A percentile compares a stretch with the other conserved stretches of the same genome.
Conservation (phyloP, 2,888 invertebrate species). For the Nemapogon koenigi region DNA sequence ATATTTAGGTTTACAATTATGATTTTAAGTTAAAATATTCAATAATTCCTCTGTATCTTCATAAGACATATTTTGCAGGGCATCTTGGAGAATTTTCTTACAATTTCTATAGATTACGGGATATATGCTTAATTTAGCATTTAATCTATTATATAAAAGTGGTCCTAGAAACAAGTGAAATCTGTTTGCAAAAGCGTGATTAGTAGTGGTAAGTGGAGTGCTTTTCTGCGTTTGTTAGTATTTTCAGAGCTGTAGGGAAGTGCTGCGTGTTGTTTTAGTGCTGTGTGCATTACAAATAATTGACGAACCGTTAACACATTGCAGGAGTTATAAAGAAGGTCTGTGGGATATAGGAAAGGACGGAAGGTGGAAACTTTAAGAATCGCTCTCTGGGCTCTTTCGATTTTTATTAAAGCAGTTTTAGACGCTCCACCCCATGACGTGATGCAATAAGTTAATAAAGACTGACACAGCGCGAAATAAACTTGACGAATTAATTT, state of each 20-base stretch:
- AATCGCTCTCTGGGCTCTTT: conserved; percentile 12
- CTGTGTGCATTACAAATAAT: neutral
- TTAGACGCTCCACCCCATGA: conserved; percentile 16
- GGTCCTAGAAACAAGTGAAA: neutral
- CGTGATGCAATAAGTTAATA: conserved; percentile 16
- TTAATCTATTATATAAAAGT: neutral
- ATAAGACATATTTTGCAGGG: too few species aligned
- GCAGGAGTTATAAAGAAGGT: neutral
- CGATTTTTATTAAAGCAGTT: conserved; percentile 5
- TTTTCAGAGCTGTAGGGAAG: neutral
- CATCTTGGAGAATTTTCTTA: too few species aligned
- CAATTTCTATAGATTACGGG: too few species aligned
- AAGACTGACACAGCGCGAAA: conserved; percentile 15
- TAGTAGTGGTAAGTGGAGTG: neutral
- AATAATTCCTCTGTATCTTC: too few species aligned
- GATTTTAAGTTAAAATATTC: too few species aligned
- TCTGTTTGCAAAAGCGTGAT: neutral
- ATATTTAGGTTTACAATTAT: too few species aligned
- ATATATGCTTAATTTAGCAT: neutral
- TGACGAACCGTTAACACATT: conserved; percentile 3
- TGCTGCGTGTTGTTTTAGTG: neutral
- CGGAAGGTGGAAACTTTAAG: conserved; percentile 9
- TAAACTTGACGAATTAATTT: conserved; percentile 14
- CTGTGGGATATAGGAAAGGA: conserved; percentile 5
- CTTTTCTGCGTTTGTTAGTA: neutral